Base-by-base conservation (phyloP, 2,888 invertebrate species). In the Athetis lepigone region DNA sequence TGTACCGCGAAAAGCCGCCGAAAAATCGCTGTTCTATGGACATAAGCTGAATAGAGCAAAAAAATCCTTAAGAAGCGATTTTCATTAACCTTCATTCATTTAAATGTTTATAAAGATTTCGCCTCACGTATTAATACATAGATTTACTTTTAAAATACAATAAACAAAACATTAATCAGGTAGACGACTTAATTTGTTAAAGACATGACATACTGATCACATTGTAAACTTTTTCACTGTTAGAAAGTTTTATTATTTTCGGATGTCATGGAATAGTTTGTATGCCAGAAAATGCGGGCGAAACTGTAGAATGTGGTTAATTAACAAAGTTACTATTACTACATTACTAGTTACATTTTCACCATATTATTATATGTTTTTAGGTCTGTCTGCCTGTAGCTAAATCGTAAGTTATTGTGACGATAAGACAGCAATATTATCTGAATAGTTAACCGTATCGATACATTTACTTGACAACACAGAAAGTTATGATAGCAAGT, bases 401-500 rank as follows among this genome's bases (percentile, higher is more conserved):
- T 3, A 11, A 33, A 36, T 49, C n/a, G 36, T 4, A 13, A 51
- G 8, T 46, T 36, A 52, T 13, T 27, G 16, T 11, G 23, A 29
- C 8, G 51, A 29, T 33, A 40, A 59, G 13, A 18, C 18, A 43
- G 6, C 8, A 13, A 42, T 11, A 55, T 36, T 25, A 36, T 55
- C 23, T 23, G 33, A 33, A 39, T 37, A 37, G 9, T 4, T 42
- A n/a, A 23, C 56, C 18, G 9, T 25, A 46, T 33, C 39, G 40
- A 47, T n/a, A 36, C 18, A 11, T 2, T 46, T n/a, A 47, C 47
- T 56, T 64, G 47, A 57, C 23, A 36, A 27, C 16, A 54, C 25
- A 29, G 21, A 57, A 64, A 57, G 23, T 49, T 57, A 57, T 65
- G 57, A 64, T 57, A 49, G 18, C 23, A 42, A 57, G 36, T 42